Conservation (phyloP, 35 echinoderm and acorn worm species). For the Lytechinus pictus region DNA sequence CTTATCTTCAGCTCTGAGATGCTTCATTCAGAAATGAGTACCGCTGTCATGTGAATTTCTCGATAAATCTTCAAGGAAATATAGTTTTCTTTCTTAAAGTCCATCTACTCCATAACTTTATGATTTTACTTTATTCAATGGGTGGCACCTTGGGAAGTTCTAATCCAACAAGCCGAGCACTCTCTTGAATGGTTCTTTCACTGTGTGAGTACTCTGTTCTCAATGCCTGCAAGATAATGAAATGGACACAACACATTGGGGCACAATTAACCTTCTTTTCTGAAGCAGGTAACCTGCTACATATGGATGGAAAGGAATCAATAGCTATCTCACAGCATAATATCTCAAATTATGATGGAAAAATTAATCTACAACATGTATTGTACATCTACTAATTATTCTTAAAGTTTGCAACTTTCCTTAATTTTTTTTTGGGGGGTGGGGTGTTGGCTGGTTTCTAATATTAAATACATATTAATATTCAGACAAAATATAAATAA, state of each 20-base stretch:
- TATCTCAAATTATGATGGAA: too few relatives aligned
- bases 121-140: neutral
- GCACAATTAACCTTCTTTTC: neutral
- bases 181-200: conserved; percentile 71
- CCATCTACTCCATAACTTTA: neutral
- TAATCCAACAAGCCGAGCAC: conserved; percentile 72
- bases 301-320: neutral
- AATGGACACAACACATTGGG: neutral
- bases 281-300: neutral
- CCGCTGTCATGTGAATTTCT: neutral
- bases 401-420: too few relatives aligned
- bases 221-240: conserved; percentile 60
- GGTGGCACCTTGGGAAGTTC: conserved; percentile 61
- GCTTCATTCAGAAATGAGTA: neutral
- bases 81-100: neutral
- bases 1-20: neutral
- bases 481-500: too few relatives aligned
- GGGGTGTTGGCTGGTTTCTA: too few relatives aligned
- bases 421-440: too few relatives aligned
- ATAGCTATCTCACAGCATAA: neutral
- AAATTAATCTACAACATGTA: too few relatives aligned
- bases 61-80: neutral
- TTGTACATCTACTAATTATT: too few relatives aligned
- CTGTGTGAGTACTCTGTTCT: conserved; percentile 51
- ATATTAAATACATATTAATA: too few relatives aligned